Conservation (phyloP, 2,113 vertebrate species). For the Pterocles gutturalis region DNA sequence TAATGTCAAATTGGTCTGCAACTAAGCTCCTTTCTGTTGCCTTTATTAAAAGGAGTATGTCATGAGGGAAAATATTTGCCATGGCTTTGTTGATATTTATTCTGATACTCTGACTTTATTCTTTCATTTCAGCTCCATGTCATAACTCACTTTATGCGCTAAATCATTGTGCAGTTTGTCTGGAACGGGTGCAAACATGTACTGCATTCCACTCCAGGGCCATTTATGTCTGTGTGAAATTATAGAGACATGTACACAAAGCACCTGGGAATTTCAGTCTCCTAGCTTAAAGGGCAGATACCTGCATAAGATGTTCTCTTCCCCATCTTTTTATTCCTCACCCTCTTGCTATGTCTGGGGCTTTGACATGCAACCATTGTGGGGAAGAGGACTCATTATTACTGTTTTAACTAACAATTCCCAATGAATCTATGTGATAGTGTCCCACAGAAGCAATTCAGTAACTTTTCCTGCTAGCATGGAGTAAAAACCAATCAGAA, state of each 20-base stretch:
- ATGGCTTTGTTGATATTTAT: constrained; percentile 13
- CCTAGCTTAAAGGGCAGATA: constrained; percentile 25
- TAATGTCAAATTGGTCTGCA: neutral
- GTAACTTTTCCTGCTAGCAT: neutral
- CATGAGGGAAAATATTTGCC: neutral
- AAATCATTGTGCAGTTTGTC: constrained; percentile 15
- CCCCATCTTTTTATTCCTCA: neutral
- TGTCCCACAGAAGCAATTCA: neutral
- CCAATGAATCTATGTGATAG: neutral
- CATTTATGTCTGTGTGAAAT: constrained; percentile 46
- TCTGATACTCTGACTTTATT: constrained; percentile 13
- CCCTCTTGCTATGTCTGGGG: neutral
- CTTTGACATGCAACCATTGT: neutral
- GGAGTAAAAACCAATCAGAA: neutral
- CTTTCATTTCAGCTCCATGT: constrained; percentile 22
- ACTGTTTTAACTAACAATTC: neutral
- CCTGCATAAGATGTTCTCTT: neutral
- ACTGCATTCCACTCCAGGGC: constrained; percentile 54
- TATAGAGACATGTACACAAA: constrained; percentile 24
- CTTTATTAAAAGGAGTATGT: neutral
- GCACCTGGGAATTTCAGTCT: constrained; percentile 59
- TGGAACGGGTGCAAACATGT: constrained; percentile 20
- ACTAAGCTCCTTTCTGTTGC: neutral
- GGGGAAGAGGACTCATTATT: neutral
- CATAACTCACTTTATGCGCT: constrained; percentile 9